Conservation (phyloP, 23 tunicate genomes). For the Trididemnum miniatum region DNA sequence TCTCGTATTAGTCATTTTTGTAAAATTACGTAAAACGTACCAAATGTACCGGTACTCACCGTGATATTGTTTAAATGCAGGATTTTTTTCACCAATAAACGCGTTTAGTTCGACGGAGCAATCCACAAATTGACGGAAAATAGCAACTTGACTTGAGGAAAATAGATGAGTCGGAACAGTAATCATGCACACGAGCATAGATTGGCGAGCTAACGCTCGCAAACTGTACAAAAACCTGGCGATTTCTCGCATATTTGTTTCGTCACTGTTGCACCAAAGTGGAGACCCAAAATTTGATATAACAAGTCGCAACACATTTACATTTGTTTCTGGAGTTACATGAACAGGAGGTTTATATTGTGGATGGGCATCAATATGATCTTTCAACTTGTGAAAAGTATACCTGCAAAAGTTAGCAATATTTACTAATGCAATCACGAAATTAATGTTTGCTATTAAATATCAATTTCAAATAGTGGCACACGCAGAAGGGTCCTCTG, state of each 20-base stretch:
- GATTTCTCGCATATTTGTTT: constrained; percentile 11
- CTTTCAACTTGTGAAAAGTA: constrained; percentile 20
- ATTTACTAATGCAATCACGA: too few species aligned
- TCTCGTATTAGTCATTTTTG: too few species aligned
- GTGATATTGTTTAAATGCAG: constrained; percentile 86
- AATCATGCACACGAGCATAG: constrained; percentile 48
- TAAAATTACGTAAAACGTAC: too few species aligned
- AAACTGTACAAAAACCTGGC: constrained; percentile 58
- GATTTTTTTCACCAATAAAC: constrained; percentile 72
- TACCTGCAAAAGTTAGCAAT: constrained; percentile 6
- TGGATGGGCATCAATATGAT: not conserved
- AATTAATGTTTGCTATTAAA: too few species aligned
- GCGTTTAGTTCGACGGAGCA: constrained; percentile 59
- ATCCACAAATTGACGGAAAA: constrained; percentile 61
- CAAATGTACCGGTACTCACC: too few species aligned
- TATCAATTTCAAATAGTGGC: too few species aligned
- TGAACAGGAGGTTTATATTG: constrained; percentile 5
- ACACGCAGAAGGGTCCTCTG: too few species aligned
- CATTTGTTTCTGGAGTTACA: not conserved
- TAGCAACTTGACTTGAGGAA: constrained; percentile 28
- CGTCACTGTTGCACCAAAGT: constrained; percentile 43
- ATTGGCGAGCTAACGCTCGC: constrained; percentile 59
- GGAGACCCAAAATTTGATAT: constrained; percentile 77
- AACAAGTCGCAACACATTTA: constrained; percentile 65
- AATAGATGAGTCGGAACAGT: constrained; percentile 69